Conservation (phyloP, 2,888 invertebrate genomes). For the Anoplius nigerrimus region DNA sequence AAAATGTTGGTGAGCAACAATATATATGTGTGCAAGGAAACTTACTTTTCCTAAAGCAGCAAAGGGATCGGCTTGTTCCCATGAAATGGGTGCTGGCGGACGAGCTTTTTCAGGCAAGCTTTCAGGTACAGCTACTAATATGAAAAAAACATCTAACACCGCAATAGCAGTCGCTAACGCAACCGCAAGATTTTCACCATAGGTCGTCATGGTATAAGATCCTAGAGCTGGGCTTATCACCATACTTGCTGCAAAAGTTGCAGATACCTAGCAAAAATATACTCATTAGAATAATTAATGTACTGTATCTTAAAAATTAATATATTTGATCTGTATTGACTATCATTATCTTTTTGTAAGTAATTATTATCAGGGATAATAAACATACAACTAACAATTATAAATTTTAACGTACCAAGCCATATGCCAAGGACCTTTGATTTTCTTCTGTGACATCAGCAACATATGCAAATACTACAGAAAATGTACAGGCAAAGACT, state of each 20-base stretch:
- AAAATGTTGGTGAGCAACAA: not conserved
- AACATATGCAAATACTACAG: conserved; percentile 99
- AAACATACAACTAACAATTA: not conserved
- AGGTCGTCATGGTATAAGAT: conserved; percentile 89
- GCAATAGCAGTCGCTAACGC: conserved; percentile 97
- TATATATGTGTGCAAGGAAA: not conserved
- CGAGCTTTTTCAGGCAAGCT: conserved; percentile 95
- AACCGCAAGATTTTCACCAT: conserved; percentile 84
- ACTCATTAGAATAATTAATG: not conserved
- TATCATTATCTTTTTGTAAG: not conserved
- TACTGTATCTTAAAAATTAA: too few species aligned
- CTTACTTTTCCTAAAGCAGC: conserved; percentile 78
- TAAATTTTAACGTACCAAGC: conserved; percentile 80
- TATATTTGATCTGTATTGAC: not conserved
- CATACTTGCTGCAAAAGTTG: conserved; percentile 99
- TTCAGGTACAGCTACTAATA: conserved; percentile 98
- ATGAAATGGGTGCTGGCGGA: conserved; percentile 87
- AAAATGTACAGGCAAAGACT: conserved; percentile 99
- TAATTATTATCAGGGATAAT: not conserved
- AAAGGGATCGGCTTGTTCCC: conserved; percentile 99
- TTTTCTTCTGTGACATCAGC: conserved; percentile 99
- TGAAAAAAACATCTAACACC: conserved; percentile 97
- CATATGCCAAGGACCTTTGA: conserved; percentile 96
- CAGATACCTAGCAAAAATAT: conserved; percentile 82
- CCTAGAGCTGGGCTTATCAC: conserved; percentile 99